A percentile compares a stretch with the other conserved stretches of the same genome.
These are phyloP conservation scores for Clupea harengus DNA, from an alignment of 2,113 vertebrate species.

Conservation along the genomic window DNA sequence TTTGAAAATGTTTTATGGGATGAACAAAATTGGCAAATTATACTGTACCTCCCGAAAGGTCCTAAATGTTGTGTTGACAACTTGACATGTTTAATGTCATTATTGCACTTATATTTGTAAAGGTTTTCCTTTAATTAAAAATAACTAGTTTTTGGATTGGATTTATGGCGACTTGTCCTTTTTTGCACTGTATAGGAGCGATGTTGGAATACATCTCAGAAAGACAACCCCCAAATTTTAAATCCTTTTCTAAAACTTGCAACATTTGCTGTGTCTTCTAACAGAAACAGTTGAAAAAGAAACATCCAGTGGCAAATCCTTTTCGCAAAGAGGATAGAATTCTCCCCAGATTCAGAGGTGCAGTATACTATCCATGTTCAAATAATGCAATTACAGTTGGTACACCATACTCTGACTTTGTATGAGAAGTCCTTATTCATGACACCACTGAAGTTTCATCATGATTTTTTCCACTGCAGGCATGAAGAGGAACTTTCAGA, in stretches of 20 bases:
- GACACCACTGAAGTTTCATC: neutral
- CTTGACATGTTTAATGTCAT: too few relatives aligned
- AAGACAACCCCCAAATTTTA: neutral
- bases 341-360: conserved; percentile 72
- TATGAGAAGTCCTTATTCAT: neutral
- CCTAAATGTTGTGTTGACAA: too few relatives aligned
- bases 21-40: too few relatives aligned
- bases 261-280: neutral
- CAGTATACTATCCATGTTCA: neutral
- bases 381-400: neutral
- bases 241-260: neutral
- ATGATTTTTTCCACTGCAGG: conserved; percentile 41
- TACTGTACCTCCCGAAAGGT: too few relatives aligned
- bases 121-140: too few relatives aligned
- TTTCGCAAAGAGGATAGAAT: conserved; percentile 57
- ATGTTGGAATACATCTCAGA: conserved; percentile 42
- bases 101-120: too few relatives aligned
- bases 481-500: conserved; percentile 49
- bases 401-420: neutral
- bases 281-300: conserved; percentile 82
- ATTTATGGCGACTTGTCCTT: too few relatives aligned
- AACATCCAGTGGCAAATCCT: conserved; percentile 70
- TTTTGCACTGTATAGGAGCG: too few relatives aligned
- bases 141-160: too few relatives aligned
- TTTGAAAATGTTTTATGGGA: too few relatives aligned